Base-by-base conservation (phyloP, 2,888 invertebrate genomes). In the Dorcus parallelipipedus region DNA sequence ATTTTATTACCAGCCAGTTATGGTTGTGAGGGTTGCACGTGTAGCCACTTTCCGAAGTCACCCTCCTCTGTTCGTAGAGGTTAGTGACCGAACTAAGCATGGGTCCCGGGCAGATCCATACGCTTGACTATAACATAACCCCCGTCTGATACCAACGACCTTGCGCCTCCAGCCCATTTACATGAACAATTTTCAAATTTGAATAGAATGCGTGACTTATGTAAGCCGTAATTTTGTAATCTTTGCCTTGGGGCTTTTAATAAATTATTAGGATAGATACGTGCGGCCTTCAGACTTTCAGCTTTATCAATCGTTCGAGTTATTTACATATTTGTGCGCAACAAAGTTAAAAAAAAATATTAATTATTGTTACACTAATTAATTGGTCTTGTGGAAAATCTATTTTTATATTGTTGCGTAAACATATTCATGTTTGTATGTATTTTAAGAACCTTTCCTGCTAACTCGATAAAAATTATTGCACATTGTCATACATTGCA, bases 81-180 rank as follows among this genome's bases (percentile, higher is more conserved):
- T 64, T 61, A 58, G 58, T 64, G 64, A 64, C 64, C 64, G 64
- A 57, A 58, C 64, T 56, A 59, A 61, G 58, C 61, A 58, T 60
- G 61, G 61, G 55, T 56, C 61, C 64, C 56, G 56, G 58, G 56
- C 64, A 58, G 58, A 53, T 49, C 60, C 48, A 57, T 62, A 58
- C 52, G 58, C 58, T 41, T 45, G 40, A 20, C 26, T 48, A 38
- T 41, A 38, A 41, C 49, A 40, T 42, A 40, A 40, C 49, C 60
- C 63, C 59, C 49, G 63, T 61, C 59, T 61, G 57, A 56, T 61
- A 61, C 45, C 56, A 53, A 56, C 61, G 59, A 62, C 64, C 64
- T 64, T 64, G 63, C 49, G 56, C 52, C 41, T 50, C 52, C 26
- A 33, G 26, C 6, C 26, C 26, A 33, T 33, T 33, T 33, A 7